phyloP scores from a whole-genome alignment of 2,113 vertebrate genomes.

The Nematolebias whitei region DNA sequence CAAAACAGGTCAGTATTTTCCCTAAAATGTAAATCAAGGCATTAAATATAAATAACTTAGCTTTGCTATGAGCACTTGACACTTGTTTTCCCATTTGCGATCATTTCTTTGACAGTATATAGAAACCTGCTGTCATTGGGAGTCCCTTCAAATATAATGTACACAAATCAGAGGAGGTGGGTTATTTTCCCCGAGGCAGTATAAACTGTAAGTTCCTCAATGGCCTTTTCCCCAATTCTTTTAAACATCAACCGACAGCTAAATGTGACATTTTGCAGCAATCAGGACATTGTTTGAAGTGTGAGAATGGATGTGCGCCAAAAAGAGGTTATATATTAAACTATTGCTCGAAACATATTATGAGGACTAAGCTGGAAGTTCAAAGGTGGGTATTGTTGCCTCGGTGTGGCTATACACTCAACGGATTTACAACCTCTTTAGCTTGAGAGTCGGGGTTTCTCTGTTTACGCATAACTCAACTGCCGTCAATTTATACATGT shows the following conservation, averaged over 20 bases:
- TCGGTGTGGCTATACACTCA: slow-evolving; percentile 11
- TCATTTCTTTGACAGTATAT: slow-evolving; percentile 4
- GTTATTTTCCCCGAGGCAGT: slow-evolving; percentile 37
- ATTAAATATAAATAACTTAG: slow-evolving; percentile 9
- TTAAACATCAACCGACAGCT: slow-evolving; percentile 54
- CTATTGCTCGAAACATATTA: background rate
- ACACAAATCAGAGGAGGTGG: slow-evolving; percentile 8
- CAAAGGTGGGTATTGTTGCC: slow-evolving; percentile 26
- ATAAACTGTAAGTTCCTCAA: slow-evolving; percentile 42
- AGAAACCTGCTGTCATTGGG: background rate
- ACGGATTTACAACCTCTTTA: slow-evolving; percentile 37
- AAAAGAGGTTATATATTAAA: background rate
- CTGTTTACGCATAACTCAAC: slow-evolving; percentile 11
- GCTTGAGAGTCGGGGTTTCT: slow-evolving; percentile 25
- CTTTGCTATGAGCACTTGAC: background rate
- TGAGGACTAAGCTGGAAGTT: slow-evolving; percentile 1
- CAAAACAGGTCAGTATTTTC: background rate
- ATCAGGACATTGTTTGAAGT: slow-evolving; percentile 49
- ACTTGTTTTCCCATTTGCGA: background rate
- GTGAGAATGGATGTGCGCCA: slow-evolving; percentile 39
- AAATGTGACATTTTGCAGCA: slow-evolving; percentile 46
- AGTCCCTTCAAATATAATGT: slow-evolving; percentile 19
- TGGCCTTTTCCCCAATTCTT: slow-evolving; percentile 29
- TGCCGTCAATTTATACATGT: slow-evolving; percentile 43
- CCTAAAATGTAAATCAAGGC: slow-evolving; percentile 2